Evolutionary conservation across 2,888 invertebrate genomes (phyloP).

Genomic region (Lottia scabra): DNA sequence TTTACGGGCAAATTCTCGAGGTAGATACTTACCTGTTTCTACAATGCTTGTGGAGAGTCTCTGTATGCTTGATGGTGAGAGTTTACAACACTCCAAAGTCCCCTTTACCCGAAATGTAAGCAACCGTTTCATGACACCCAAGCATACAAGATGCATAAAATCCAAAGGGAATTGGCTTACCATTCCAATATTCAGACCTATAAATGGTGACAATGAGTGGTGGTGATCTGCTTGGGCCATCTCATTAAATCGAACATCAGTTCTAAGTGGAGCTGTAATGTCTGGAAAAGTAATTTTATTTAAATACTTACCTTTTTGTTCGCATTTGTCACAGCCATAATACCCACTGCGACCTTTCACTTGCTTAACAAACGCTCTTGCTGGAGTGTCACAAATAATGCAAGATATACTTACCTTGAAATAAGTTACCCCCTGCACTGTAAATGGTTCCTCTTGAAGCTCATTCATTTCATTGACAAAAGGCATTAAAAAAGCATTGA

Average conservation of each 20-base stretch:
- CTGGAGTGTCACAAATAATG: constrained; percentile 54
- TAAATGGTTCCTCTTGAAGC: neutral
- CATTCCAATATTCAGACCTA: constrained; percentile 28
- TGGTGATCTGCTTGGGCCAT: constrained; percentile 35
- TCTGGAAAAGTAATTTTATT: constrained; percentile 27
- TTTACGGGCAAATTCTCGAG: constrained; percentile 44
- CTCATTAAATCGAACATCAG: constrained; percentile 23
- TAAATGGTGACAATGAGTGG: constrained; percentile 21
- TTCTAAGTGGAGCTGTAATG: constrained; percentile 2
- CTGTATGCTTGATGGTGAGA: too few relatives aligned
- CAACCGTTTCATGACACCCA: too few relatives aligned
- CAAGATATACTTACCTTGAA: too few relatives aligned
- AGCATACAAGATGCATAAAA: constrained; percentile 55
- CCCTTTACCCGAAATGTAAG: too few relatives aligned
- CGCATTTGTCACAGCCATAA: constrained; percentile 56
- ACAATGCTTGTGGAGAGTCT: too few relatives aligned
- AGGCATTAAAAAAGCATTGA: constrained; percentile 19
- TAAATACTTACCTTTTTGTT: constrained; percentile 23
- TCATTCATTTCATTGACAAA: constrained; percentile 23
- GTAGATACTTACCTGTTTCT: constrained; percentile 19
- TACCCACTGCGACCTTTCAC: constrained; percentile 51
- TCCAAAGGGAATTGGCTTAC: constrained; percentile 44
- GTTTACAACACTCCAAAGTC: too few relatives aligned
- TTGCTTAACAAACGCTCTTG: constrained; percentile 49
- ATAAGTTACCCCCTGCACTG: too few relatives aligned